These are phyloP conservation scores for Enteromius paludinosus DNA, from an alignment of 2,797 vertebrate genomes.

Conservation along the genomic window DNA sequence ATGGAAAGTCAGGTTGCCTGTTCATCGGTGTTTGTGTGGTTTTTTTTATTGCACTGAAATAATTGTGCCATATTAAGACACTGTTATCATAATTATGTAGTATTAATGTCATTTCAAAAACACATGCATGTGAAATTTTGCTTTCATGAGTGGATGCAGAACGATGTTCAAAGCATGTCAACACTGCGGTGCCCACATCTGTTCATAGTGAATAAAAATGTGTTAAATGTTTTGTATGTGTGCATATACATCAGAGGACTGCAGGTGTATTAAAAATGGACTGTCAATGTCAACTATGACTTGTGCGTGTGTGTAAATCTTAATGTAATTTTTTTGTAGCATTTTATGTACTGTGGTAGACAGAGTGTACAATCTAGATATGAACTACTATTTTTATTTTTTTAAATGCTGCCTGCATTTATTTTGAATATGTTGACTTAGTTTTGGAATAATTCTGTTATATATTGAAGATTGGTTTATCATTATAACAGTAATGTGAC, in stretches of 20 bases:
- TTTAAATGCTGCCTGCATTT: neutral
- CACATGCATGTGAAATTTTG: neutral
- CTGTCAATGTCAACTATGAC: neutral
- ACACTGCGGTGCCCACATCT: neutral
- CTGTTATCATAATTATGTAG: neutral
- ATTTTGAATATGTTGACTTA: too few relatives aligned
- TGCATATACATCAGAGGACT: neutral
- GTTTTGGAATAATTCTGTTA: neutral
- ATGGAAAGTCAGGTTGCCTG: neutral
- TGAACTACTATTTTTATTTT: neutral
- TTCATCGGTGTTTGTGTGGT: neutral
- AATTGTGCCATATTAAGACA: neutral
- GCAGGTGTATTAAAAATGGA: neutral
- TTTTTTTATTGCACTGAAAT: neutral
- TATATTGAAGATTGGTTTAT: neutral
- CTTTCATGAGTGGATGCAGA: neutral
- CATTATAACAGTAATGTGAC: neutral
- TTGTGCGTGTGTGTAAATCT: neutral
- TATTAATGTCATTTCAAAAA: neutral
- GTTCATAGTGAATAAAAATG: slow-evolving; percentile 1
- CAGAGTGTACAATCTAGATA: neutral
- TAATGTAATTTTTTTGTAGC: neutral
- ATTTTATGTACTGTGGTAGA: neutral
- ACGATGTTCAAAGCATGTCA: neutral
- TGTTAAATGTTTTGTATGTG: neutral